phyloP scores from a whole-genome alignment of 2,888 invertebrate genomes.

The Cinara cedri region DNA sequence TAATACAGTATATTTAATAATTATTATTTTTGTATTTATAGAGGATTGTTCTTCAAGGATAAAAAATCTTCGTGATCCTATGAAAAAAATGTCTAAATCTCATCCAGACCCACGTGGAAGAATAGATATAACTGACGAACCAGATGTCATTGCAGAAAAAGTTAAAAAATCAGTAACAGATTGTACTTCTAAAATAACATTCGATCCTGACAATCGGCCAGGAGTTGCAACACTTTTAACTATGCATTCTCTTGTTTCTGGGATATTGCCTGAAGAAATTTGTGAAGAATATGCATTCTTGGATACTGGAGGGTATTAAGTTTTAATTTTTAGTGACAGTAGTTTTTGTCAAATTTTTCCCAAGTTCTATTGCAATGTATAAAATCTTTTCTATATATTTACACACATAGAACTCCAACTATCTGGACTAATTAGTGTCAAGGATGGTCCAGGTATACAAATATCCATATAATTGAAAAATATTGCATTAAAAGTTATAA shows the following conservation, averaged over 20 bases:
- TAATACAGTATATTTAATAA: too few relatives aligned
- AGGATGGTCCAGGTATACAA: too few relatives aligned
- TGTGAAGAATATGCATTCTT: slow-evolving; percentile 71
- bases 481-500: too few relatives aligned
- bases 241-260: slow-evolving; percentile 79
- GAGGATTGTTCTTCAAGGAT: slow-evolving; percentile 64
- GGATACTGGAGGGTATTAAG: slow-evolving; percentile 75
- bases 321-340: slow-evolving; percentile 35
- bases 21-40: not conserved
- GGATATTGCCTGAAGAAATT: slow-evolving; percentile 72
- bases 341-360: too few relatives aligned
- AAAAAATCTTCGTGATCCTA: slow-evolving; percentile 83
- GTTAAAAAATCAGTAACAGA: slow-evolving; percentile 91
- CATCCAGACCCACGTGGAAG: slow-evolving; percentile 78
- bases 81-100: slow-evolving; percentile 98
- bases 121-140: slow-evolving; percentile 79
- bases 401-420: too few relatives aligned
- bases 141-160: slow-evolving; percentile 73
- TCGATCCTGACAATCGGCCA: slow-evolving; percentile 77
- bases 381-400: too few relatives aligned
- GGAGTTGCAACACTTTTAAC: slow-evolving; percentile 89
- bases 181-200: slow-evolving; percentile 81
- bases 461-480: too few relatives aligned
- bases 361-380: too few relatives aligned
- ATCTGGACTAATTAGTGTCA: too few relatives aligned